These are phyloP conservation scores for Drosophila mauritiana DNA, from an alignment of 1,140 invertebrate genomes.

Conservation along the genomic window DNA sequence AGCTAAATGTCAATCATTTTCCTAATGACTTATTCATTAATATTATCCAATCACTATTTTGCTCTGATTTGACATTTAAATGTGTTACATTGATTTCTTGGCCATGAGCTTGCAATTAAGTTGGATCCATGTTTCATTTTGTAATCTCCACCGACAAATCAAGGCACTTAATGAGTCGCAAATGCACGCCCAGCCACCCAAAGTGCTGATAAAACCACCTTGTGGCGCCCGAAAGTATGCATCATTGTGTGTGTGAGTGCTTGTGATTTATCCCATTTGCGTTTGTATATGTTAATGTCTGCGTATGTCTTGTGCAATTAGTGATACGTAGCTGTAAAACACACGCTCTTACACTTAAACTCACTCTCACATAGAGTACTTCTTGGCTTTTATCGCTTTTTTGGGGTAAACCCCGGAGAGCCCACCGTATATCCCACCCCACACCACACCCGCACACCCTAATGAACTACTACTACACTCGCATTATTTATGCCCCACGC, in stretches of 20 bases:
- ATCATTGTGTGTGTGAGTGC: slow-evolving; percentile 19
- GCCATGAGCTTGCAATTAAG: slow-evolving; percentile 32
- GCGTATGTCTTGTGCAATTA: slow-evolving; percentile 68
- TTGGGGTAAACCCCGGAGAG: slow-evolving; percentile 1
- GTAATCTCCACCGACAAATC: slow-evolving; percentile 50
- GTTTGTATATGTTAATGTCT: slow-evolving; percentile 61
- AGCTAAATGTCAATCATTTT: not conserved
- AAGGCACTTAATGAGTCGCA: slow-evolving; percentile 33
- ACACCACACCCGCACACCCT: not conserved
- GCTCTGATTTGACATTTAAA: slow-evolving; percentile 7
- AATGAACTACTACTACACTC: slow-evolving; percentile 51
- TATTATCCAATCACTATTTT: slow-evolving; percentile 1
- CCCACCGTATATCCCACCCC: not conserved
- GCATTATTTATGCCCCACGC: slow-evolving; percentile 43
- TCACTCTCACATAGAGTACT: slow-evolving; percentile 21
- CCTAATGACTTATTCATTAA: slow-evolving; percentile 5
- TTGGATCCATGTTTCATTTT: slow-evolving; percentile 56
- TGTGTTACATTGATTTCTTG: slow-evolving; percentile 13
- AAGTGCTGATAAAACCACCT: slow-evolving; percentile 25
- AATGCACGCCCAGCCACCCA: slow-evolving; percentile 1
- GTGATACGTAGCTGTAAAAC: slow-evolving; percentile 55
- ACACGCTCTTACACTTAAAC: slow-evolving; percentile 21
- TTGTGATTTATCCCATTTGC: slow-evolving; percentile 44
- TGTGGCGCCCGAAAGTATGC: slow-evolving; percentile 32
- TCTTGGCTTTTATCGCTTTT: slow-evolving; percentile 51